Conservation (phyloP, 2,797 vertebrate genomes). For the Australoheros facetus region DNA sequence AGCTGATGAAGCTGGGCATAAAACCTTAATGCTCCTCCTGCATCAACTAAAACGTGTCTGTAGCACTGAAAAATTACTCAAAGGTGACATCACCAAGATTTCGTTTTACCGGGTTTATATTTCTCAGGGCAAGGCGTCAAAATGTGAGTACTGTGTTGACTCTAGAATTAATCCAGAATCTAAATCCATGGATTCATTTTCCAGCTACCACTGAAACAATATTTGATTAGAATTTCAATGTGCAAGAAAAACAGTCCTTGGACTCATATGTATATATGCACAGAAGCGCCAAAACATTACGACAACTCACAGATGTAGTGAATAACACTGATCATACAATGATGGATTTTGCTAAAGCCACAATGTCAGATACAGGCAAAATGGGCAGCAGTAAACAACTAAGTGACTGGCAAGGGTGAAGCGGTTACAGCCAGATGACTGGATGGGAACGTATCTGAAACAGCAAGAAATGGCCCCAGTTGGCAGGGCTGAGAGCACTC, state of each 20-base stretch:
- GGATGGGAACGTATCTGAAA: not conserved
- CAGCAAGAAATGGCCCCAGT: not conserved
- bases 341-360: not conserved
- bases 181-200: not conserved
- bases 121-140: not conserved
- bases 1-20: not conserved
- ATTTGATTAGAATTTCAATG: not conserved
- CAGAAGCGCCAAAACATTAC: not conserved
- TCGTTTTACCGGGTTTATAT: not conserved
- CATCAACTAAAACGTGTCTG: not conserved
- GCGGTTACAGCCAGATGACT: not conserved
- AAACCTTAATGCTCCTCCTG: not conserved
- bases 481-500: not conserved
- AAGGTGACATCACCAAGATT: not conserved
- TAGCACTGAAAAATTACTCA: not conserved
- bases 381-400: not conserved
- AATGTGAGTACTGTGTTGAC: not conserved
- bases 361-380: not conserved
- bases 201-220: not conserved
- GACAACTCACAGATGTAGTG: not conserved
- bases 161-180: not conserved
- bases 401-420: not conserved
- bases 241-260: not conserved
- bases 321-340: not conserved
- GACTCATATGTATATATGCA: not conserved